Conservation (phyloP, 2,888 invertebrate genomes). For the Thumatha senex region DNA sequence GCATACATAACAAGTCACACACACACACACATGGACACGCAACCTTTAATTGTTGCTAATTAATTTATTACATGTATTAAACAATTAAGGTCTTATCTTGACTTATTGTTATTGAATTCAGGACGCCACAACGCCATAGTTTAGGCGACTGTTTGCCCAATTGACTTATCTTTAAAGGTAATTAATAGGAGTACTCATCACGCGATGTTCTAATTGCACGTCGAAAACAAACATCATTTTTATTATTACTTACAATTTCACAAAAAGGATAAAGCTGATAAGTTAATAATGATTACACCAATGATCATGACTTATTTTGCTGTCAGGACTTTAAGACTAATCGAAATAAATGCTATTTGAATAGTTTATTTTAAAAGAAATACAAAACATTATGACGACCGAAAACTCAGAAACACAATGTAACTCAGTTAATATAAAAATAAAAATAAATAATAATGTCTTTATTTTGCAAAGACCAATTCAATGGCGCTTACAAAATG, state of each 20-base stretch:
- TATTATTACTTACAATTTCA: conserved; percentile 50
- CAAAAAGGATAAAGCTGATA: conserved; percentile 33
- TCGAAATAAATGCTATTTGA: background rate
- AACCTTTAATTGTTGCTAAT: conserved; percentile 77
- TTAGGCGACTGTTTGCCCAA: conserved; percentile 64
- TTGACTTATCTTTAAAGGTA: conserved; percentile 79
- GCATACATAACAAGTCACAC: conserved; percentile 58
- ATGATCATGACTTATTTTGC: background rate
- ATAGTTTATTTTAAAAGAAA: too few relatives aligned
- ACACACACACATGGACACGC: conserved; percentile 63
- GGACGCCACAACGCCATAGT: conserved; percentile 52
- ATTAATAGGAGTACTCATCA: conserved; percentile 72
- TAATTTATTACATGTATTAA: conserved; percentile 83
- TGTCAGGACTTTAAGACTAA: background rate
- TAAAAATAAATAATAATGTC: too few relatives aligned
- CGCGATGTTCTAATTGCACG: conserved; percentile 71
- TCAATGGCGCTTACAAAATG: too few relatives aligned
- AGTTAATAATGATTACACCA: background rate
- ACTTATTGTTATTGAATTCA: conserved; percentile 77
- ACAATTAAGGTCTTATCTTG: conserved; percentile 80
- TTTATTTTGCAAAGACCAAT: too few relatives aligned
- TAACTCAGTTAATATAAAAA: too few relatives aligned
- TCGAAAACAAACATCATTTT: conserved; percentile 53
- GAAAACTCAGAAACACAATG: too few relatives aligned
- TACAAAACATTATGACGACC: too few relatives aligned